Evolutionary conservation across 2,113 vertebrate species (phyloP).

Genomic region (Sebastes fasciatus): DNA sequence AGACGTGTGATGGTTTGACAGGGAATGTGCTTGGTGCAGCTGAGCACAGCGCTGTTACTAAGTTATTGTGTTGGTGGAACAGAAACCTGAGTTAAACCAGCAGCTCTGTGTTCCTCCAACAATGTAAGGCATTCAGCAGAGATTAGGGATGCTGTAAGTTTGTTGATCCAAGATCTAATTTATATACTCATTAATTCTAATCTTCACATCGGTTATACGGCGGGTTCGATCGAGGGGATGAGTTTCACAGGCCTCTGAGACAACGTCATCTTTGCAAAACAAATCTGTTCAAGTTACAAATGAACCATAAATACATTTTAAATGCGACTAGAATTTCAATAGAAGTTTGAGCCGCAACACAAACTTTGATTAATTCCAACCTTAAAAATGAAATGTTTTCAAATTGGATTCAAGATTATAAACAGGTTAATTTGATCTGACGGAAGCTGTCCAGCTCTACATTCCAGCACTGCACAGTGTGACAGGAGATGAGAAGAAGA

Average conservation of each 20-base stretch:
- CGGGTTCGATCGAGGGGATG: not conserved
- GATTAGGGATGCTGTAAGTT: not conserved
- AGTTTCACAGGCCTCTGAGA: not conserved
- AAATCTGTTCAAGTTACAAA: not conserved
- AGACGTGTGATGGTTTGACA: no score
- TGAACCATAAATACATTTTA: not conserved
- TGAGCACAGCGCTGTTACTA: not conserved
- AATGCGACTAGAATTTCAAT: not conserved
- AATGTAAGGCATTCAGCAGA: not conserved
- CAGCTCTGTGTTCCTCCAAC: not conserved
- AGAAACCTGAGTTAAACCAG: not conserved
- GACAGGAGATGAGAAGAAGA: not conserved
- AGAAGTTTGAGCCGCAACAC: not conserved
- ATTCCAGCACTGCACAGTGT: not conserved
- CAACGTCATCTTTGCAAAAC: not conserved
- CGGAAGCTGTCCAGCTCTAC: not conserved
- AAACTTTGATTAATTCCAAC: not conserved
- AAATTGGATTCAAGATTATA: not conserved
- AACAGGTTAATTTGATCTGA: not conserved
- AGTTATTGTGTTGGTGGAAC: no score
- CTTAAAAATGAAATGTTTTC: not conserved
- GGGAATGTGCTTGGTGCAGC: not conserved
- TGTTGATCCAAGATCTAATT: not conserved
- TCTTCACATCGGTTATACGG: not conserved
- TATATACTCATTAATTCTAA: not conserved